Evolutionary conservation across 2,797 vertebrate genomes (phyloP).

Genomic region (Heterohyrax brucei): DNA sequence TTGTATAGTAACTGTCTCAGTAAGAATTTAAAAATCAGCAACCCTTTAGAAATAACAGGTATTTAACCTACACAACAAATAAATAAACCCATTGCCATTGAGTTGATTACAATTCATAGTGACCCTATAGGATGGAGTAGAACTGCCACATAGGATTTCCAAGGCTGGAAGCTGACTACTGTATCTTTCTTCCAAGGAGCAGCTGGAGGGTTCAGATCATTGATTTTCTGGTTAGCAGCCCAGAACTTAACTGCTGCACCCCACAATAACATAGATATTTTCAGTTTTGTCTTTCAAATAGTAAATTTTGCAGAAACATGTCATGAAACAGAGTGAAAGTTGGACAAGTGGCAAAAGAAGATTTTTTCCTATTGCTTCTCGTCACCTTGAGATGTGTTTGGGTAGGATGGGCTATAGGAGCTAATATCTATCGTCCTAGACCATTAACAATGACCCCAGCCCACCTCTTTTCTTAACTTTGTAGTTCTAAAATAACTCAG

Average conservation of each 20-base stretch:
- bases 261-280: not conserved
- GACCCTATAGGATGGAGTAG: not conserved
- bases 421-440: not conserved
- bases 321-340: not conserved
- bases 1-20: conserved; percentile 40
- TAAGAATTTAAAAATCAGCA: conserved; percentile 37
- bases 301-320: not conserved
- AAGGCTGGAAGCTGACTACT: not conserved
- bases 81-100: not conserved
- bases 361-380: not conserved
- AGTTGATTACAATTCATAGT: not conserved
- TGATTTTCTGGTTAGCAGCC: not conserved
- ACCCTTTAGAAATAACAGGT: conserved; percentile 22
- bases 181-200: not conserved
- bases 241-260: not conserved
- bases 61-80: not conserved
- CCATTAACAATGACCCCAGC: not conserved
- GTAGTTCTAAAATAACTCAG: not conserved
- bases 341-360: not conserved
- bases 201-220: not conserved
- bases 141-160: not conserved
- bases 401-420: not conserved
- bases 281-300: conserved; percentile 57
- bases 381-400: not conserved
- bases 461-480: not conserved